phyloP scores from a whole-genome alignment of 2,888 invertebrate species.

The Sicus ferrugineus region DNA sequence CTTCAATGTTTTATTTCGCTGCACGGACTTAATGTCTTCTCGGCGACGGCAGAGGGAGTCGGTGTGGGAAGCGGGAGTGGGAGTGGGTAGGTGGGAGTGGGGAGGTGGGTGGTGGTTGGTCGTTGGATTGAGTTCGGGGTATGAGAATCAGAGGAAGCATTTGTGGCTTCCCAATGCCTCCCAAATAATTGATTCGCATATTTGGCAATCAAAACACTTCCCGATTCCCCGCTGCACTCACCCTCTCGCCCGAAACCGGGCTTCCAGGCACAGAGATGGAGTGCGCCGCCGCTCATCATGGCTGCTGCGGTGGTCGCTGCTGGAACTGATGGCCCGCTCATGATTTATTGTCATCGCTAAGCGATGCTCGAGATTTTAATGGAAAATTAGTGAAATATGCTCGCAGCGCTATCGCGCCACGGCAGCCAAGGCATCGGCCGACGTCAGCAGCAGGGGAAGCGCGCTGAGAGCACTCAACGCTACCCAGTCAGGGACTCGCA shows the following conservation, averaged over 20 bases:
- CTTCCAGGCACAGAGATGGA: conserved; percentile 15
- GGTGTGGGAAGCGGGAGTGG: background rate
- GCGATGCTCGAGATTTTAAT: conserved; percentile 19
- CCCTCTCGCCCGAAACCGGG: background rate
- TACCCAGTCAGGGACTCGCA: background rate
- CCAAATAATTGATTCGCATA: background rate
- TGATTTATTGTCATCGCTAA: conserved; percentile 27
- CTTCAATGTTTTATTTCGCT: conserved; percentile 61
- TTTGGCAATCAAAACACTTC: background rate
- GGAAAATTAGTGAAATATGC: conserved; percentile 33
- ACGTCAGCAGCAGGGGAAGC: background rate
- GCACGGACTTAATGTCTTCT: conserved; percentile 63
- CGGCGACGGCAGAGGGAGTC: conserved; percentile 39
- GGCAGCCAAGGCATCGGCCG: background rate
- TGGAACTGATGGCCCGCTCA: conserved; percentile 31
- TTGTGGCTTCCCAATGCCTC: background rate
- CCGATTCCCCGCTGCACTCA: background rate
- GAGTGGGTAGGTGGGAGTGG: background rate
- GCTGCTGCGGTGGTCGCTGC: conserved; percentile 18
- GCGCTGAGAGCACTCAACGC: conserved; percentile 4
- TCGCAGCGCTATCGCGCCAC: conserved; percentile 13
- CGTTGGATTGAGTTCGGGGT: background rate
- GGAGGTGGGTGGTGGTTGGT: background rate
- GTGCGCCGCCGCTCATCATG: conserved; percentile 21
- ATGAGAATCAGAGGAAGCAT: background rate